These are phyloP conservation scores for Magallana ariakensis DNA, from an alignment of 1,140 invertebrate species.

Conservation along the genomic window DNA sequence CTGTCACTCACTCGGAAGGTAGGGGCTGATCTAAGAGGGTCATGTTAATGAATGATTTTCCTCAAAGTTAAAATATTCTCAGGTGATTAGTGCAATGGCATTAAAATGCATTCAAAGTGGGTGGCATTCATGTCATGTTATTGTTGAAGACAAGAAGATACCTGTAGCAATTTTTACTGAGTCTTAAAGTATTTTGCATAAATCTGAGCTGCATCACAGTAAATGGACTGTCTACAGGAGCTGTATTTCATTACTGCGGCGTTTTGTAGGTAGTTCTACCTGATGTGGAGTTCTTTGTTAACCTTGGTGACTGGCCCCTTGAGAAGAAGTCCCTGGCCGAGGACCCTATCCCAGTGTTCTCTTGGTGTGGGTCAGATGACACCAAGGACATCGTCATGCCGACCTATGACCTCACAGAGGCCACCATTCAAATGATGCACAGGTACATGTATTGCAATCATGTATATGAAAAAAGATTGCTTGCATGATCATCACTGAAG, in stretches of 20 bases:
- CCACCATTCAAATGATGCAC: slow-evolving; percentile 93
- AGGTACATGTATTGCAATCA: slow-evolving; percentile 81
- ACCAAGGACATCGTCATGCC: slow-evolving; percentile 95
- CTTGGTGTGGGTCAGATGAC: slow-evolving; percentile 95
- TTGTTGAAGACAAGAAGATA: too few relatives aligned
- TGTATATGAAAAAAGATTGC: too few relatives aligned
- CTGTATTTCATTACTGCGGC: not conserved
- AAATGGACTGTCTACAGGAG: too few relatives aligned
- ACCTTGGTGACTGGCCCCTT: slow-evolving; percentile 97
- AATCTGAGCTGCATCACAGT: too few relatives aligned
- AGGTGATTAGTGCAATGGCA: too few relatives aligned
- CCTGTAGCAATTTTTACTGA: too few relatives aligned
- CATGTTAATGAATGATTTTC: too few relatives aligned
- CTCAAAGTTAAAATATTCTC: too few relatives aligned
- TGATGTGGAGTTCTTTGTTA: slow-evolving; percentile 94
- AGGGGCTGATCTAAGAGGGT: not conserved
- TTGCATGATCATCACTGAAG: too few relatives aligned
- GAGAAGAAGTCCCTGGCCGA: slow-evolving; percentile 77
- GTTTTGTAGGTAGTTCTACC: slow-evolving; percentile 83
- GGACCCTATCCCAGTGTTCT: slow-evolving; percentile 89
- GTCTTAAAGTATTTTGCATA: too few relatives aligned
- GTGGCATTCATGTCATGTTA: too few relatives aligned
- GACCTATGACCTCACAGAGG: slow-evolving; percentile 96
- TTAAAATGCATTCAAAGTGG: too few relatives aligned
- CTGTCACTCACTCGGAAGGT: slow-evolving; percentile 91